Evolutionary conservation across 2,888 invertebrate species (phyloP), one percentile per base, ranked within the genome.

Genomic region (Melikaiella ostensackeni): DNA sequence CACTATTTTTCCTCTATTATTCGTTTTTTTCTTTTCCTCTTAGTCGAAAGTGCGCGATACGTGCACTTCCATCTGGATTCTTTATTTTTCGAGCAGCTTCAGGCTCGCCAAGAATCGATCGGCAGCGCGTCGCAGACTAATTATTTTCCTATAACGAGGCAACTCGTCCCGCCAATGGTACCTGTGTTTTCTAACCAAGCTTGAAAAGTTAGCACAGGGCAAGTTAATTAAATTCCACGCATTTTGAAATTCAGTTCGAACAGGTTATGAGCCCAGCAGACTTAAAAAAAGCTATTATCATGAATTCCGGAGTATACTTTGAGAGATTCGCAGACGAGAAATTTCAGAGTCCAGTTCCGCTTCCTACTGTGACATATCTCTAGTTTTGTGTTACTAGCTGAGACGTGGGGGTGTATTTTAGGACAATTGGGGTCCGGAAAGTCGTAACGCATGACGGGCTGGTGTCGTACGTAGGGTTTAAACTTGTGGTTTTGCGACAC

Each of bases 401-500:
- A 9, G 55, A 55, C 19, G 21, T 21, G 46, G 19, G 46, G 46
- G 7, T 66, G 24, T 27, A 24, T 38, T 64, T 64, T n/a, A 42
- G 64, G 8, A 42, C 21, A 55, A 21, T 55, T 66, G 13, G 66
- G 46, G 46, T 62, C 62, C 27, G 19, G 24, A 55, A 38, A 46
- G 33, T 64, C 63, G 59, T 59, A 59, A 59, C 35, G 63, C 35
- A 63, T 63, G 63, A 64, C 50, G 70, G 46, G 27, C 8, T 46
- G 27, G 46, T 66, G 27, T 64, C 24, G 38, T 16, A 64, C 21
- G 24, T 42, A 16, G 66, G 30, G 50, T 50, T 70, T 70, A 70
- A 70, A 81, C 73, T 80, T 83, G 86, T 78, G 83, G 85, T 86
- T 86, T 85, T 78, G 83, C 81, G 78, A 84, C 85, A 85, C 80